phyloP scores from a whole-genome alignment of 2,113 vertebrate genomes.

The Tupaia tana region DNA sequence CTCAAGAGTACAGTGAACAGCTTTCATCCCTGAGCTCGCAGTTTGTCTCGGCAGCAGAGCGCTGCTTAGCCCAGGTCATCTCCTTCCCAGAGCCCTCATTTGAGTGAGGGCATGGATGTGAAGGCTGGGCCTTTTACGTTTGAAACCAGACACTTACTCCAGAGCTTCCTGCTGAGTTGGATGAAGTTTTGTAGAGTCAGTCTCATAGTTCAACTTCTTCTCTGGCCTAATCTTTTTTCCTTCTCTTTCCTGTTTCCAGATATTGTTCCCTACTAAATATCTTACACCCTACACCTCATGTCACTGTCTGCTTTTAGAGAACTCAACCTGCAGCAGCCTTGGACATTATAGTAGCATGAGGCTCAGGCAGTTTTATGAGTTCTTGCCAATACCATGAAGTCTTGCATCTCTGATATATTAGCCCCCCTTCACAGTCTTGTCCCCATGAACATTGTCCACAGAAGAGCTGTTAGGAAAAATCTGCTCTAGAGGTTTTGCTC shows the following conservation, averaged over 20 bases:
- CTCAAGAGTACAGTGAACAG: not conserved
- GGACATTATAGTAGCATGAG: not conserved
- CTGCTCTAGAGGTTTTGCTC: not conserved
- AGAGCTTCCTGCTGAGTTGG: slow-evolving; percentile 15
- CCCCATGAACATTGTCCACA: not conserved
- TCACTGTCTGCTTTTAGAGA: slow-evolving; percentile 26
- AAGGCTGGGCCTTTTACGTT: not conserved
- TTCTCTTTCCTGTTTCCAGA: not conserved
- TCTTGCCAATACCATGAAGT: not conserved
- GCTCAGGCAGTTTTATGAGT: not conserved
- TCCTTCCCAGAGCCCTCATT: not conserved
- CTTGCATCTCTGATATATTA: not conserved
- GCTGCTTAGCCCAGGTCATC: not conserved
- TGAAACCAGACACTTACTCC: not conserved
- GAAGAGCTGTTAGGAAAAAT: not conserved
- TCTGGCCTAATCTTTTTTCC: not conserved
- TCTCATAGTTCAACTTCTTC: not conserved
- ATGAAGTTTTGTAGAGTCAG: not conserved
- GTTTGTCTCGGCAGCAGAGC: not conserved
- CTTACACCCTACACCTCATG: not conserved
- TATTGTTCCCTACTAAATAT: not conserved
- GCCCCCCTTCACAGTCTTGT: not conserved
- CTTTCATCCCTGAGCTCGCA: not conserved
- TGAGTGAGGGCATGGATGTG: not conserved
- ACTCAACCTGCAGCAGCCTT: not conserved